Conservation (phyloP, 2,113 vertebrate species). For the Propithecus coquereli region DNA sequence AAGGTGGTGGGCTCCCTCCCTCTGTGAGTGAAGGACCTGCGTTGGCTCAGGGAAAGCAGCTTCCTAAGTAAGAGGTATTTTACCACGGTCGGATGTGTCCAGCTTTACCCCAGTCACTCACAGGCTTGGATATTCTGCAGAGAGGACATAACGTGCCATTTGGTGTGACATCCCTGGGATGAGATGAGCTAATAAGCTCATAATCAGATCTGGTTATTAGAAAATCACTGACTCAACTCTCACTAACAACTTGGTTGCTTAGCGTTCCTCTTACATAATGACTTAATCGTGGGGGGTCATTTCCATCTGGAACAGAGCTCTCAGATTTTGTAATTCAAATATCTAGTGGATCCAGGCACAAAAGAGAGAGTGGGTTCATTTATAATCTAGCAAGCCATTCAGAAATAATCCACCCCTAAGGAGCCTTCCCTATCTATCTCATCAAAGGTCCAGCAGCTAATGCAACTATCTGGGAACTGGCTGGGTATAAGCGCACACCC, state of each 20-base stretch:
- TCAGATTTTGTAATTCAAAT: background rate
- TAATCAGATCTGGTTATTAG: background rate
- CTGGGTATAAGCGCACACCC: background rate
- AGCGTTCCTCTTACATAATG: background rate
- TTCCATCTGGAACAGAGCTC: background rate
- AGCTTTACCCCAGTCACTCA: background rate
- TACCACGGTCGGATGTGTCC: background rate
- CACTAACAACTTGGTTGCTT: background rate
- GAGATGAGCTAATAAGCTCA: background rate
- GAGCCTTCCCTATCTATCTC: background rate
- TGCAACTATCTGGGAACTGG: background rate
- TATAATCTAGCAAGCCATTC: background rate
- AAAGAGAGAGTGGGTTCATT: background rate
- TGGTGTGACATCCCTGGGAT: too few relatives aligned
- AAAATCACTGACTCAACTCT: background rate
- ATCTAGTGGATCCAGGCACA: background rate
- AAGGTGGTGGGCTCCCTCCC: background rate
- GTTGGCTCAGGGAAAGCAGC: background rate
- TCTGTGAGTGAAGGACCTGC: background rate
- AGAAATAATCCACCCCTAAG: background rate
- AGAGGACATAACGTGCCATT: accelerated
- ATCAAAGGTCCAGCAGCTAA: background rate
- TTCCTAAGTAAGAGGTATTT: background rate
- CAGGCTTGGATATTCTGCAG: background rate
- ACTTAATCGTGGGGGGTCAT: background rate